These are phyloP conservation scores for Limnodromus scolopaceus DNA, from an alignment of 2,797 vertebrate genomes.

Conservation along the genomic window DNA sequence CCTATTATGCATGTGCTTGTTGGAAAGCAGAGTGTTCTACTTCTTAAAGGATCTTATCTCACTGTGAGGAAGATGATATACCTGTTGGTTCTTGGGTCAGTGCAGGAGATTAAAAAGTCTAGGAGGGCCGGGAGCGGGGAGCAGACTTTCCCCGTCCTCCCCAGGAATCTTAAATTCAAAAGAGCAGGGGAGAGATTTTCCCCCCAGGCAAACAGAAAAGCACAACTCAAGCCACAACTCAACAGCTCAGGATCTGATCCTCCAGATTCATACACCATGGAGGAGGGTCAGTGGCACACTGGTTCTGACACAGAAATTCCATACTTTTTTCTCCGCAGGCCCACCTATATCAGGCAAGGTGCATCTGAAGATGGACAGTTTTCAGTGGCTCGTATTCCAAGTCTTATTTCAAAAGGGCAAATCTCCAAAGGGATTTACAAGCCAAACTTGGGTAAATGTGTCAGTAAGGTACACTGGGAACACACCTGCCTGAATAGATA, in stretches of 20 bases:
- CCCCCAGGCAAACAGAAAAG: background rate
- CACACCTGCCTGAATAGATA: background rate
- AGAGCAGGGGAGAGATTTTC: background rate
- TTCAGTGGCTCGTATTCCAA: background rate
- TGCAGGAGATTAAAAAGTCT: slow-evolving; percentile 1
- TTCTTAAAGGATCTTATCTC: background rate
- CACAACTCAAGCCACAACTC: background rate
- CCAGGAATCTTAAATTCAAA: background rate
- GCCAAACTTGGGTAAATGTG: background rate
- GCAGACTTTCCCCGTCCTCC: background rate
- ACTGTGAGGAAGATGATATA: background rate
- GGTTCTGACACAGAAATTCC: background rate
- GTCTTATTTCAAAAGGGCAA: background rate
- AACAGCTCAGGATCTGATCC: background rate
- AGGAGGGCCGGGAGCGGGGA: background rate
- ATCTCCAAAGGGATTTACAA: background rate
- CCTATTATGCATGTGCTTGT: slow-evolving; percentile 38
- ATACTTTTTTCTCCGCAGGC: background rate
- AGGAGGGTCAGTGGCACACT: background rate
- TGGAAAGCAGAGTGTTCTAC: background rate
- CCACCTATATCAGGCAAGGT: background rate
- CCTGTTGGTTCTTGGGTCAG: slow-evolving; percentile 20
- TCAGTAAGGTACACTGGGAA: background rate
- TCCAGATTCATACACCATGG: fast-evolving
- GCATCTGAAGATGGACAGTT: background rate